These are phyloP conservation scores for Silurus lanzhouensis DNA, from an alignment of 2,797 vertebrate genomes.

Conservation along the genomic window DNA sequence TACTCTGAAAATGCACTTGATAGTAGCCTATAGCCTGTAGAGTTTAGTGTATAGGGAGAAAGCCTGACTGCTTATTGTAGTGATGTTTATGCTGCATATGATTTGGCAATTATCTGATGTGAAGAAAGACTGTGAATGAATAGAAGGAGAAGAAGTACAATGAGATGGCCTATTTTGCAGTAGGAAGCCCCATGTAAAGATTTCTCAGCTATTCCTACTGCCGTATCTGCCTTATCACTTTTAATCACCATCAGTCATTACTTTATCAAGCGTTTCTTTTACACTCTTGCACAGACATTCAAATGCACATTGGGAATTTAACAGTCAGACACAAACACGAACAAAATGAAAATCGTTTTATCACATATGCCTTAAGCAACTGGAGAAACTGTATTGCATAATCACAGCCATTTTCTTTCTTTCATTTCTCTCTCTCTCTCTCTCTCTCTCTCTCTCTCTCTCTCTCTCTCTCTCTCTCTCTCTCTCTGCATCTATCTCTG, in stretches of 20 bases:
- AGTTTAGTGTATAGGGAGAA: neutral
- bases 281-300: conserved; percentile 14
- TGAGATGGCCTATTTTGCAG: conserved; percentile 57
- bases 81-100: neutral
- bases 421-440: conserved; percentile 12
- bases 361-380: neutral
- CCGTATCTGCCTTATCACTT: conserved; percentile 65
- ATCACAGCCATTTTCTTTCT: conserved; percentile 13
- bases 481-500: conserved; percentile 6
- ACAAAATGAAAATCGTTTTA: neutral
- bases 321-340: conserved; percentile 39
- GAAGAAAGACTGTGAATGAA: neutral
- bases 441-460: conserved; percentile 1
- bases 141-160: conserved; percentile 8
- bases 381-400: neutral
- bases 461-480: neutral
- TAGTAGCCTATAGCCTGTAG: neutral
- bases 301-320: neutral
- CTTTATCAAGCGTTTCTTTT: conserved; percentile 15
- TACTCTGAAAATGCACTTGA: neutral
- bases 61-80: neutral
- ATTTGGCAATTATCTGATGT: conserved; percentile 21
- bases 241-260: conserved; percentile 61
- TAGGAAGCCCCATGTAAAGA: conserved; percentile 52
- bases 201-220: conserved; percentile 66